Conservation (phyloP, 1,140 invertebrate genomes). For the Drosophila takahashii region DNA sequence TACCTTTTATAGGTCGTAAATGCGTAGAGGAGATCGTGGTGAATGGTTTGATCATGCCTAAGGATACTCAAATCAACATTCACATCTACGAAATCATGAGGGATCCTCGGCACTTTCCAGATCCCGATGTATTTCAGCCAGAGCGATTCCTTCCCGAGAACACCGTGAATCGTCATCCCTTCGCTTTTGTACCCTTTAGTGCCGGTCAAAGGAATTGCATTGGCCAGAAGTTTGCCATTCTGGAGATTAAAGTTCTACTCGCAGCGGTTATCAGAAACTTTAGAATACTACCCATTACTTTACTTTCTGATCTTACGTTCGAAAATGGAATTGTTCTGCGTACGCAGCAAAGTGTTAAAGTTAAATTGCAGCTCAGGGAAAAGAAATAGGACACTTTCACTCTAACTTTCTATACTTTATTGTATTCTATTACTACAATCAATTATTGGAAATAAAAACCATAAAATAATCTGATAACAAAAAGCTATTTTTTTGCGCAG, state of each 20-base stretch:
- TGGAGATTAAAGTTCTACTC: conserved; percentile 84
- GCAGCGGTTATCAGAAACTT: conserved; percentile 82
- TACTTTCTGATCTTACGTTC: conserved; percentile 49
- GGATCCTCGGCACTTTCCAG: conserved; percentile 87
- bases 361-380: conserved; percentile 16
- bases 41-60: conserved; percentile 85
- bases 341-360: conserved; percentile 45
- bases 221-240: conserved; percentile 84
- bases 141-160: conserved; percentile 90
- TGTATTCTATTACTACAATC: not conserved
- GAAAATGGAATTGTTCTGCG: conserved; percentile 65
- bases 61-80: conserved; percentile 85
- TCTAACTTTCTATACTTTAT: not conserved
- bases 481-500: not conserved
- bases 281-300: conserved; percentile 53
- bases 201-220: conserved; percentile 80
- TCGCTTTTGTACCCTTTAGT: conserved; percentile 87
- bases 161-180: conserved; percentile 84
- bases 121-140: conserved; percentile 91
- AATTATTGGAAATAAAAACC: not conserved
- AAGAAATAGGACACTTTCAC: not conserved
- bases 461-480: conserved; percentile 1
- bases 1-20: conserved; percentile 88
- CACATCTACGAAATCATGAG: conserved; percentile 86
- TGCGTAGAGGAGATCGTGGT: conserved; percentile 85